Conservation (phyloP, 2,113 vertebrate species). For the Malurus elegans region DNA sequence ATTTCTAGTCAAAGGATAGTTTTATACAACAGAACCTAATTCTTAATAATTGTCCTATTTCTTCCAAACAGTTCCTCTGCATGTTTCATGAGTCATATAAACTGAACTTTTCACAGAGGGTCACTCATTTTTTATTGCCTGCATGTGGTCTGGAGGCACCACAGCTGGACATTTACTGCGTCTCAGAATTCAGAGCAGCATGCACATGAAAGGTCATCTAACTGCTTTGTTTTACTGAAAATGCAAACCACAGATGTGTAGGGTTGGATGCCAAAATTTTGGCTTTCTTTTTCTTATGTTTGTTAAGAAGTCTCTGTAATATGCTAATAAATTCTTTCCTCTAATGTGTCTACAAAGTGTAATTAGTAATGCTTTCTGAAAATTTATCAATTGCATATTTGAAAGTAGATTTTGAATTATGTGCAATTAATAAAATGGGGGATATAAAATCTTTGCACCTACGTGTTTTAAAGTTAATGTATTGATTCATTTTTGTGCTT, state of each 20-base stretch:
- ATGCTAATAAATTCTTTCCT: neutral
- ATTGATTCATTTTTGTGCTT: neutral
- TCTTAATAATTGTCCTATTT: neutral
- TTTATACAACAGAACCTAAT: neutral
- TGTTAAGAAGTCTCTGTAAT: neutral
- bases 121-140: neutral
- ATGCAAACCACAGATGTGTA: neutral
- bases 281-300: neutral
- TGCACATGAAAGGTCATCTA: accelerated
- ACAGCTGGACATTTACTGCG: neutral
- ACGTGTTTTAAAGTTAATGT: neutral
- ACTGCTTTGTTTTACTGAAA: neutral
- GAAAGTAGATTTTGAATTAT: neutral
- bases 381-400: neutral
- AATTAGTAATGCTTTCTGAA: neutral
- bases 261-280: neutral
- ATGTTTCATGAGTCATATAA: neutral
- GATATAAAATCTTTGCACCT: neutral
- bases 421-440: neutral
- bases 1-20: neutral
- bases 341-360: neutral
- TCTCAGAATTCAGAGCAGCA: neutral
- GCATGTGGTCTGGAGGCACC: neutral
- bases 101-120: neutral
- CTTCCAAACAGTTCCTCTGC: neutral